Evolutionary conservation across 2,113 vertebrate genomes (phyloP).

Genomic region (Saguinus midas): DNA sequence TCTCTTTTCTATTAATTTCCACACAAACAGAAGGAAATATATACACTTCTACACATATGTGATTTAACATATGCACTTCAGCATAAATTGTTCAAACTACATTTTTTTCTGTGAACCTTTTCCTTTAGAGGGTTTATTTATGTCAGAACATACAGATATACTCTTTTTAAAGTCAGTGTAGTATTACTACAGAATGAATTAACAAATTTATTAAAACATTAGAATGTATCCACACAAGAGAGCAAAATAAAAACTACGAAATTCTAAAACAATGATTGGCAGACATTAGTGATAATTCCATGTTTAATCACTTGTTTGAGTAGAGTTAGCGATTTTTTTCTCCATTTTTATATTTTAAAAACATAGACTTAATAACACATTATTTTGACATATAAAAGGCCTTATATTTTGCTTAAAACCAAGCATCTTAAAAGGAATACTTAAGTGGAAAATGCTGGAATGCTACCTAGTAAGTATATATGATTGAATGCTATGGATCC

Average conservation of each 20-base stretch:
- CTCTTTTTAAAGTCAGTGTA: not conserved
- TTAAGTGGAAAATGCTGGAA: slow-evolving; percentile 23
- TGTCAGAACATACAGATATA: not conserved
- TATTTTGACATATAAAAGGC: slow-evolving; percentile 15
- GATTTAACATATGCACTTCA: not conserved
- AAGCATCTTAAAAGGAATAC: not conserved
- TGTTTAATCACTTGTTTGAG: slow-evolving; percentile 41
- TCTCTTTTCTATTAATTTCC: not conserved
- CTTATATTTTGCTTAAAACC: slow-evolving; percentile 32
- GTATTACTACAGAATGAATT: not conserved
- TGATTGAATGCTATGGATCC: not conserved
- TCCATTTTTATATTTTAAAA: slow-evolving; percentile 30
- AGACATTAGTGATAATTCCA: not conserved
- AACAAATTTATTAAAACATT: not conserved
- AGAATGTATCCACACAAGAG: not conserved
- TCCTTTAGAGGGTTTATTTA: not conserved
- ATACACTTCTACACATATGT: not conserved
- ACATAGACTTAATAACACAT: not conserved
- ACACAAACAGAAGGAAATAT: not conserved
- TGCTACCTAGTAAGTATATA: not conserved
- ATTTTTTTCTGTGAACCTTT: not conserved
- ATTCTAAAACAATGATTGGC: not conserved
- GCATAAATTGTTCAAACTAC: not conserved
- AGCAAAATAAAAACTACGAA: not conserved
- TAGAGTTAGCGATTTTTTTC: slow-evolving; percentile 13